Base-by-base conservation (phyloP, 2,888 invertebrate genomes). In the Scaptomyza caliginosa region DNA sequence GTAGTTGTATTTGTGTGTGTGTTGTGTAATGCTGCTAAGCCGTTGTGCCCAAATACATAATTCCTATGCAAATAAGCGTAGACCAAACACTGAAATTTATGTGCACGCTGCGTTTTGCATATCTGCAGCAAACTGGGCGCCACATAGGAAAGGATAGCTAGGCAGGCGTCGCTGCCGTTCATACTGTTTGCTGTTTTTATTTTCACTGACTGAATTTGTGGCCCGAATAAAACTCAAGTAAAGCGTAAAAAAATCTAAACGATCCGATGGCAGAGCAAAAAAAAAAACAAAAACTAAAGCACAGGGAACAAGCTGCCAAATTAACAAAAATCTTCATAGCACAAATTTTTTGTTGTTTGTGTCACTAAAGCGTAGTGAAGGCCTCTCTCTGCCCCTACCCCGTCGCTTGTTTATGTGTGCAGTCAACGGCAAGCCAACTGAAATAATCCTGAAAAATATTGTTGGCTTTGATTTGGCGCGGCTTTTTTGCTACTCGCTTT, bases 401-500 rank as follows among this genome's bases (percentile, higher is more conserved):
- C 30, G 4, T 19, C n/a, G 38, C 38, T 17, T 30, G 3, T 70
- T 13, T 67, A 17, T 55, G 34, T 67, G 60, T 63, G 74, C 74
- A 77, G 52, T 66, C 74, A 64, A 78, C 85, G 71, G 58, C 68
- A 72, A 85, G 81, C 81, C 77, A 85, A 82, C 85, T 75, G 81
- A 85, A 82, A 82, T 82, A 82, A 82, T 82, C 81, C 85, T 72
- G 69, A 69, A 82, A 85, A 82, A 82, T 82, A 83, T 85, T 83
- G 84, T 86, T 81, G 81, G 78, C 86, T 86, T 86, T 86, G 83
- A 83, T 86, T 86, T 83, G 83, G 86, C 86, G 64, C 77, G 68
- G 75, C 77, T 64, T 69, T 34, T 67, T 63, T 43, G 52, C 28
- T 66, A 30, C 46, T 43, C 42, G 11, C 60, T 65, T 59, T 51